Evolutionary conservation across 2,888 invertebrate species (phyloP), one percentile per base, ranked within the genome.

Genomic region (Rhagophthalmus giganteus): DNA sequence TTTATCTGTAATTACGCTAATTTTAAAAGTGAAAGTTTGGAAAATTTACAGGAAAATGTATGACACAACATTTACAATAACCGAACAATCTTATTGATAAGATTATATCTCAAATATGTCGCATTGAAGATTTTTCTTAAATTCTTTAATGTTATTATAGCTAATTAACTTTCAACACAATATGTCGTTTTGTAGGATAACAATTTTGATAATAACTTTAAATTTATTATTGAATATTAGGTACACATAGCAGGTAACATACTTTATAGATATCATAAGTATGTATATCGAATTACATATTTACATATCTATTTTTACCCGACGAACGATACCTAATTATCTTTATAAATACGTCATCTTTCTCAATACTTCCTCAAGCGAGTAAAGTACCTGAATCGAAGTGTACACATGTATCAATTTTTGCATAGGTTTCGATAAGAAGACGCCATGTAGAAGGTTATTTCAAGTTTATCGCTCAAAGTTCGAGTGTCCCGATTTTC

Each of bases 401-500:
- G 30, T 16, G 39, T 10, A 28, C 15, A 10, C 28, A 16, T 8
- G 28, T 11, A 25, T 37, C 14, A 16, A 40, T 40, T 40, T 40
- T 40, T 40, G 31, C 40, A 40, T 16, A 16, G 31, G 28, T 24
- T 33, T n/a, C 7, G 42, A 42, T 42, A 39, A 39, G 13, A 14
- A 11, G 12, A n/a, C 9, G 39, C 2, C 7, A 20, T 28, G 13
- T 24, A 24, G 13, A 13, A 33, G 33, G 26, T 33, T 35, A 16
- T 12, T 12, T 35, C 30, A 37, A 28, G 20, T 25, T 35, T 16
- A 16, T 28, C 12, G 26, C 11, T 11, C 24, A 46, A 46, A 31
- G 46, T 46, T 46, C 46, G 28, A 46, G 46, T 46, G 31, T 10
- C 30, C 14, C 28, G 46, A 46, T 38, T 30, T 37, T 12, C 30